Percentiles rank a stretch among this genome's conserved stretches.
Conservation (phyloP, 2,888 invertebrate species). For the Odontocerum albicorne region DNA sequence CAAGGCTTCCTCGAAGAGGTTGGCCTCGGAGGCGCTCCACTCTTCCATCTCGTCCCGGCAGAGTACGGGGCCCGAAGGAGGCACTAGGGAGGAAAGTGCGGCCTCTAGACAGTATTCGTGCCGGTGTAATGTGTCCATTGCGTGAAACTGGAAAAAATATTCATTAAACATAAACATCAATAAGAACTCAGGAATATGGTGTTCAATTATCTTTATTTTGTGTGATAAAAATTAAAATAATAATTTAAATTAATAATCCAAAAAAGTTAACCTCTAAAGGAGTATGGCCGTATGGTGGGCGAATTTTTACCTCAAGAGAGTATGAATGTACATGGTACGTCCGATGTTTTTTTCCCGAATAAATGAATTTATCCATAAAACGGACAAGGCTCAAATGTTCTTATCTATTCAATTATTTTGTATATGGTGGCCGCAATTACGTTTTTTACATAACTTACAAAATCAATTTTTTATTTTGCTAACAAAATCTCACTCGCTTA, state of each 20-base stretch:
- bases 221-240: background rate
- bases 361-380: too few relatives aligned
- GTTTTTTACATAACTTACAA: too few relatives aligned
- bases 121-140: constrained; percentile 95
- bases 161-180: constrained; percentile 34
- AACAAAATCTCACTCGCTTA: too few relatives aligned
- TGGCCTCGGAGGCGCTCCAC: constrained; percentile 99
- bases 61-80: constrained; percentile 92
- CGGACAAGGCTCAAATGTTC: too few relatives aligned
- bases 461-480: too few relatives aligned
- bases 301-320: too few relatives aligned
- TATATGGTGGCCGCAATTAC: too few relatives aligned
- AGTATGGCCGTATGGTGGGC: too few relatives aligned
- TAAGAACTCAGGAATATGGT: background rate
- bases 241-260: background rate
- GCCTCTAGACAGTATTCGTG: constrained; percentile 89
- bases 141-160: constrained; percentile 76
- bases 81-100: constrained; percentile 91
- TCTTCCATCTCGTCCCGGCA: constrained; percentile 99
- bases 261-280: too few relatives aligned
- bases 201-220: background rate
- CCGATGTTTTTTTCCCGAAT: too few relatives aligned
- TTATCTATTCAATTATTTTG: too few relatives aligned
- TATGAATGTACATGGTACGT: too few relatives aligned
- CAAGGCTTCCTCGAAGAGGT: constrained; percentile 98